Evolutionary conservation across 2,797 vertebrate species (phyloP).

Genomic region (Natrix natrix): DNA sequence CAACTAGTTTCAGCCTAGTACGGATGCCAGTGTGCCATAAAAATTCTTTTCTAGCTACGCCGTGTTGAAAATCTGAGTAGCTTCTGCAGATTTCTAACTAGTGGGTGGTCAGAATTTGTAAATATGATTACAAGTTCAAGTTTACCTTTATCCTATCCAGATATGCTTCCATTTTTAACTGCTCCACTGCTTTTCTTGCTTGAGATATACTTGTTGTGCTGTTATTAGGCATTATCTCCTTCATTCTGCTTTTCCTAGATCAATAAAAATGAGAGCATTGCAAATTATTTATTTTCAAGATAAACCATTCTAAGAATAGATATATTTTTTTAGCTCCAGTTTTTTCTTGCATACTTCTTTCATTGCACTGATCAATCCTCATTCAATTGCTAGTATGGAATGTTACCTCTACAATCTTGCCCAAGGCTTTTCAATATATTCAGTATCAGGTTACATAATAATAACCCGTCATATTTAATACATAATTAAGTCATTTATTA

Average conservation of each 20-base stretch:
- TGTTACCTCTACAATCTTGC: background rate
- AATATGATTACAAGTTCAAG: conserved; percentile 14
- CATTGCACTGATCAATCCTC: background rate
- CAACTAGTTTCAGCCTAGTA: background rate
- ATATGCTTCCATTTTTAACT: conserved; percentile 98
- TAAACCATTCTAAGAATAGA: background rate
- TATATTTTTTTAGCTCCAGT: background rate
- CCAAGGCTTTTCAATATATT: background rate
- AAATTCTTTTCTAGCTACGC: background rate
- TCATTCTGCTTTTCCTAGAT: conserved; percentile 78
- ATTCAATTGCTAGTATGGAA: background rate
- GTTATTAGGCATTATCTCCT: conserved; percentile 87
- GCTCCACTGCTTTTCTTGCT: conserved; percentile 95
- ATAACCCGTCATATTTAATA: background rate
- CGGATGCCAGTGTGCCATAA: background rate
- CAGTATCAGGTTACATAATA: background rate
- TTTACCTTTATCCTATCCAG: conserved; percentile 97
- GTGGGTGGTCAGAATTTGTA: background rate
- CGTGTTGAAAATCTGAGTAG: background rate
- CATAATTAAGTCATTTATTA: background rate
- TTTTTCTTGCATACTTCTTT: background rate
- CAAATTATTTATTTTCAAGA: background rate
- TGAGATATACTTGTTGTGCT: conserved; percentile 96
- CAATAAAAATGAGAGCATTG: conserved; percentile 14
- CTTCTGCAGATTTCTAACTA: background rate